Percentiles rank a stretch among this genome's conserved stretches.
phyloP scores from a whole-genome alignment of 2,888 invertebrate species.

The Cantharis flavilabris region DNA sequence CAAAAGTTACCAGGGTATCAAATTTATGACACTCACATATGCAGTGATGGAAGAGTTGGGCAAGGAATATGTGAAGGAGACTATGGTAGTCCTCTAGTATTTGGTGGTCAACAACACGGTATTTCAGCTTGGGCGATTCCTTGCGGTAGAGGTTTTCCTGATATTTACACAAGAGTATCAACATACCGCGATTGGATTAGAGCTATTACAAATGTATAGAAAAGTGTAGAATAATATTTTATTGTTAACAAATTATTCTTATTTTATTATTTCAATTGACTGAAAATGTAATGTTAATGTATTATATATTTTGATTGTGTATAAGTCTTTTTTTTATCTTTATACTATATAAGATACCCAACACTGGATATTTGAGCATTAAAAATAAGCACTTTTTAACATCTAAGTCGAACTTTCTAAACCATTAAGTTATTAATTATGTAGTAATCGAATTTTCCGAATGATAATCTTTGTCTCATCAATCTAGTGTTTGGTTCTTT shows the following conservation, averaged over 20 bases:
- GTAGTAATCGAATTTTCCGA: too few relatives aligned
- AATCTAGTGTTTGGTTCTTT: too few relatives aligned
- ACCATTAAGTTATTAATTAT: too few relatives aligned
- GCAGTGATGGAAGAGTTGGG: not conserved
- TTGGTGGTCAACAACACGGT: not conserved
- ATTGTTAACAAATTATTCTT: not conserved
- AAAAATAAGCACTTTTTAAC: too few relatives aligned
- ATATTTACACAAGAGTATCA: not conserved
- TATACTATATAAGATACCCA: too few relatives aligned
- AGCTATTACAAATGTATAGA: not conserved
- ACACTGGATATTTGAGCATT: too few relatives aligned
- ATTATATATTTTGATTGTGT: too few relatives aligned
- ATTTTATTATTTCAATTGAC: not conserved
- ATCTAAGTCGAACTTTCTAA: too few relatives aligned
- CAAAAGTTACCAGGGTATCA: not conserved
- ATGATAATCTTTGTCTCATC: too few relatives aligned
- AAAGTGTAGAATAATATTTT: not conserved
- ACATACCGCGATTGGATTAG: not conserved
- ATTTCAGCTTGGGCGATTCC: not conserved
- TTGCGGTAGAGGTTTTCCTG: conserved; percentile 4
- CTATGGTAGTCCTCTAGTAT: not conserved
- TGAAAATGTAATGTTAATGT: not conserved
- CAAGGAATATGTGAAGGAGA: not conserved
- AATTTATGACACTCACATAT: not conserved
- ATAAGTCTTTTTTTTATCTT: too few relatives aligned